Evolutionary conservation across 2,113 vertebrate genomes (phyloP), one percentile per base, ranked within the genome.

Genomic region (Lagopus leucura): DNA sequence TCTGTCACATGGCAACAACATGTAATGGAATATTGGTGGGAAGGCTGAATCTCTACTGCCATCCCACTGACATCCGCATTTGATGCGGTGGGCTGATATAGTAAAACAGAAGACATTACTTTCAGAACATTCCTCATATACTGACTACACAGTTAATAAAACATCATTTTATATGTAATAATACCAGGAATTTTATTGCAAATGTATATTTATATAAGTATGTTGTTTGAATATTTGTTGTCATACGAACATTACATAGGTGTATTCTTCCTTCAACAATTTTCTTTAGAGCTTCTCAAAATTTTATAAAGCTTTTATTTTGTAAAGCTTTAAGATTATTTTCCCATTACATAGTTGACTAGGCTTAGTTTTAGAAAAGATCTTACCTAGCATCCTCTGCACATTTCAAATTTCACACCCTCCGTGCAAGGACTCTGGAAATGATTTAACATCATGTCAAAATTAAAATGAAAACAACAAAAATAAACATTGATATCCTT

Each of bases 381-480:
- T 19, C 10, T 70, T 32, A 61, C 76, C 54, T 22, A 48, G 43
- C 89, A 66, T 70, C 87, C 25, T 66, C 38, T 80, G 11, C 13
- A 60, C 40, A 85, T 63, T 64, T 94, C 82, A 89, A 85, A 70
- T 91, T 65, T 65, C 76, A 72, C 81, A 21, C 38, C 27, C 10
- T 60, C 3, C 7, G 20, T 42, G 10, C 66, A 92, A 92, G 55
- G 67, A 87, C 76, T 85, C 89, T 92, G 82, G 74, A 89, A 91
- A 74, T 50, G 12, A 89, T 87, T 96, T 90, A 86, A 2, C 57
- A 75, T 90, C 52, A 30, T 79, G 42, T 64, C 67, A 71, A 82
- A 82, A 92, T 92, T 82, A 89, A 66, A 79, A 85, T 89, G 73
- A 73, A 85, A 95, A 69, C 24, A 90, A 76, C n/a, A 81, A 47